These are phyloP conservation scores for Drosophila littoralis DNA, from an alignment of 1,140 invertebrate species.

Conservation along the genomic window DNA sequence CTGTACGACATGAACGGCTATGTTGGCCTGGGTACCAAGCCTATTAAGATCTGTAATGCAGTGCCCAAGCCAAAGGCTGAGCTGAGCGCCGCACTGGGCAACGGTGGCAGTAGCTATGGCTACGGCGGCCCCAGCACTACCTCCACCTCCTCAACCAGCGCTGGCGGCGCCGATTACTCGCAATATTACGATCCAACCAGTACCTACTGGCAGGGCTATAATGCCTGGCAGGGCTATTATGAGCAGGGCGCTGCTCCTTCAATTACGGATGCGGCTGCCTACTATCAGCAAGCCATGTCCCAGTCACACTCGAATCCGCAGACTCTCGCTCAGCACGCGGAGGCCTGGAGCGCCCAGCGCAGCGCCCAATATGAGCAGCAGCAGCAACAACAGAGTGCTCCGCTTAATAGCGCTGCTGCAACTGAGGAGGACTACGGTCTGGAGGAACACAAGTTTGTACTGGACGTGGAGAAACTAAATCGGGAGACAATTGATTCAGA, in stretches of 20 bases:
- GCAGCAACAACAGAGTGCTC: slow-evolving; percentile 53
- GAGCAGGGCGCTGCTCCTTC: slow-evolving; percentile 80
- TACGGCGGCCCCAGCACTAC: slow-evolving; percentile 70
- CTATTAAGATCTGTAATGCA: slow-evolving; percentile 95
- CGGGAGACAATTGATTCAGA: slow-evolving; percentile 90
- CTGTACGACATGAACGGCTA: slow-evolving; percentile 95
- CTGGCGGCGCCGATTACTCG: slow-evolving; percentile 86
- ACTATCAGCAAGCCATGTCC: slow-evolving; percentile 78
- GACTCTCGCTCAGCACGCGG: slow-evolving; percentile 75
- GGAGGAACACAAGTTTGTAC: slow-evolving; percentile 89
- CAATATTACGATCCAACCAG: slow-evolving; percentile 89
- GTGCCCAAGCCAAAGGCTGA: slow-evolving; percentile 91
- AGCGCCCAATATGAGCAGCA: slow-evolving; percentile 78
- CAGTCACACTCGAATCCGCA: slow-evolving; percentile 79
- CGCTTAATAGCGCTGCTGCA: slow-evolving; percentile 25
- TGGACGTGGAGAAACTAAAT: slow-evolving; percentile 91
- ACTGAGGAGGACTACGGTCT: slow-evolving; percentile 72
- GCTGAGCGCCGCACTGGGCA: slow-evolving; percentile 75
- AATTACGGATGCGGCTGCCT: slow-evolving; percentile 78
- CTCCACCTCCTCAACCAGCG: slow-evolving; percentile 56
- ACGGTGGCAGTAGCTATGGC: slow-evolving; percentile 55
- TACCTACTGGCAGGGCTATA: slow-evolving; percentile 88
- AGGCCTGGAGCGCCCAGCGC: slow-evolving; percentile 81
- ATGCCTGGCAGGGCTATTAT: slow-evolving; percentile 85
- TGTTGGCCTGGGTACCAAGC: slow-evolving; percentile 92